Evolutionary conservation across 2,113 vertebrate genomes (phyloP).

Genomic region (Acanthisitta chloris): DNA sequence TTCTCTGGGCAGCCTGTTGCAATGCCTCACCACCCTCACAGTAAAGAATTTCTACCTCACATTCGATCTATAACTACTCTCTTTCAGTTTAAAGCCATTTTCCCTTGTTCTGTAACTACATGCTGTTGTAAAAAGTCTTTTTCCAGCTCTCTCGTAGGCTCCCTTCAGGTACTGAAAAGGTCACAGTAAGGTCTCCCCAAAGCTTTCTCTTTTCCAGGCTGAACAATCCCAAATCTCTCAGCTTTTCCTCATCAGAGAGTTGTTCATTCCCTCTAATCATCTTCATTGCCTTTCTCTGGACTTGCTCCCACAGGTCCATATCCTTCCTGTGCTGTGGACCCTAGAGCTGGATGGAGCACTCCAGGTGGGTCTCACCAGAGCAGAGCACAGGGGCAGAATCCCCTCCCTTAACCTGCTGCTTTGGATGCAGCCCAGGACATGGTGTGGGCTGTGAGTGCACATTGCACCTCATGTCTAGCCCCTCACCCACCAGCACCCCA

Average conservation of each 20-base stretch:
- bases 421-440: neutral
- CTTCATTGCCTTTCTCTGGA: neutral
- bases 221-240: accelerated
- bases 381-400: neutral
- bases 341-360: neutral
- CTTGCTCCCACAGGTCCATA: neutral
- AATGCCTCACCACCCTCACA: neutral
- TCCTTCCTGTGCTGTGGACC: neutral
- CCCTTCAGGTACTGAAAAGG: neutral
- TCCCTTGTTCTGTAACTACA: neutral
- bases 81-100: neutral
- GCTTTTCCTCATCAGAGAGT: neutral
- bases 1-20: neutral
- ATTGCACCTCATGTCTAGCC: neutral
- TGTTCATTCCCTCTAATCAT: neutral
- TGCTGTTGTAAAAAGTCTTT: neutral
- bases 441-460: neutral
- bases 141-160: neutral
- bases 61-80: neutral
- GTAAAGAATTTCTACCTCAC: neutral
- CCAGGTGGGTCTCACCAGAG: neutral
- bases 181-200: accelerated
- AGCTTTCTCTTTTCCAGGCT: accelerated
- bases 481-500: neutral
- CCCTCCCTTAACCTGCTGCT: neutral